phyloP scores from a whole-genome alignment of 2,113 vertebrate genomes.

The Monopterus albus region DNA sequence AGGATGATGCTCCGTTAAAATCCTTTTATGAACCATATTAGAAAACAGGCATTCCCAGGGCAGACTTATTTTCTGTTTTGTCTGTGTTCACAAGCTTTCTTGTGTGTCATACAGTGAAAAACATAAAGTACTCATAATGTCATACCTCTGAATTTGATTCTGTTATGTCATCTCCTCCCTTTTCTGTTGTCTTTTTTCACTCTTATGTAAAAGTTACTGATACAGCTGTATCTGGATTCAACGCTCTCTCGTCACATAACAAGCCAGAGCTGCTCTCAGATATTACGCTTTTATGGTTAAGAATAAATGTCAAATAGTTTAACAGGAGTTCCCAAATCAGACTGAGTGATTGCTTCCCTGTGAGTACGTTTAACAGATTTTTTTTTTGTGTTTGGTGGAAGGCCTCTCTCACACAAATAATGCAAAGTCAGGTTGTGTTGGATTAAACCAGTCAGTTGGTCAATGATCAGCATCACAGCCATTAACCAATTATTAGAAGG shows the following conservation, averaged over 20 bases:
- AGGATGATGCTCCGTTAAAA: slow-evolving; percentile 47
- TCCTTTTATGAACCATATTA: slow-evolving; percentile 26
- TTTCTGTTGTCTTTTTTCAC: not conserved
- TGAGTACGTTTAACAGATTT: slow-evolving; percentile 37
- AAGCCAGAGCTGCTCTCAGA: not conserved
- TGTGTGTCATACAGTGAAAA: slow-evolving; percentile 8
- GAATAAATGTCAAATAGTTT: slow-evolving; percentile 7
- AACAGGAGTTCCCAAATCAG: slow-evolving; percentile 15
- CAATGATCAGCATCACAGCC: slow-evolving; percentile 53
- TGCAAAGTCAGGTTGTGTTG: slow-evolving; percentile 55
- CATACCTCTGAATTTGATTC: not conserved
- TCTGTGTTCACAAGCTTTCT: not conserved
- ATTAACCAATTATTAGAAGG: slow-evolving; percentile 64
- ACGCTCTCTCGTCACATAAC: not conserved
- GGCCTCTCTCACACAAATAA: slow-evolving; percentile 31
- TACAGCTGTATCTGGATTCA: not conserved
- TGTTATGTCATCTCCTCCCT: not conserved
- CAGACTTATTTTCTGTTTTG: slow-evolving; percentile 16
- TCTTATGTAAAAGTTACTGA: not conserved
- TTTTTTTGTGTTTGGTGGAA: slow-evolving; percentile 31
- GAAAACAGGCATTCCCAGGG: slow-evolving; percentile 8
- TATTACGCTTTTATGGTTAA: not conserved
- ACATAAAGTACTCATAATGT: not conserved
- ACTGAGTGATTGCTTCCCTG: slow-evolving; percentile 33
- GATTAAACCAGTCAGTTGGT: slow-evolving; percentile 55